These are phyloP conservation scores for Cryptosula pallasiana DNA, from an alignment of 2,888 invertebrate species.

Conservation along the genomic window DNA sequence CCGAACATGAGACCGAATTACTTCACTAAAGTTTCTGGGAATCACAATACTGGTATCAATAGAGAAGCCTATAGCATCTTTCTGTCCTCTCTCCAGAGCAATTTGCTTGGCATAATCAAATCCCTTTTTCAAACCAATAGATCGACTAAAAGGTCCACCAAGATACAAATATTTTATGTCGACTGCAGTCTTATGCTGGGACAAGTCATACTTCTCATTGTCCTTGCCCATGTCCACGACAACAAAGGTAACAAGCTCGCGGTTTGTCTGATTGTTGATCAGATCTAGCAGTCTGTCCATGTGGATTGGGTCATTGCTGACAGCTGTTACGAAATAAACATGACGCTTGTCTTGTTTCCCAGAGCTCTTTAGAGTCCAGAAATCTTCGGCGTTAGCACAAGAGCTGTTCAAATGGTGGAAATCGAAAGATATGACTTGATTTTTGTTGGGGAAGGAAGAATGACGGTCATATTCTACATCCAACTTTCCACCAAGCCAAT, in stretches of 20 bases:
- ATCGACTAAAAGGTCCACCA: slow-evolving; percentile 17
- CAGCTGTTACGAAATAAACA: slow-evolving; percentile 12
- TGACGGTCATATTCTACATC: slow-evolving; percentile 12
- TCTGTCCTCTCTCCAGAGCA: background rate
- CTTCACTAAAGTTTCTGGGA: slow-evolving; percentile 16
- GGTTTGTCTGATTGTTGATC: slow-evolving; percentile 15
- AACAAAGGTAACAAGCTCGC: slow-evolving; percentile 12
- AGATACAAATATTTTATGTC: slow-evolving; percentile 11
- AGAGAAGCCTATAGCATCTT: slow-evolving; percentile 16
- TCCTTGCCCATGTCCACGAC: slow-evolving; percentile 18
- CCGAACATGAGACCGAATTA: slow-evolving; percentile 4
- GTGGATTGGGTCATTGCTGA: slow-evolving; percentile 7
- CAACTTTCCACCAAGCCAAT: slow-evolving; percentile 10
- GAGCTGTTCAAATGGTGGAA: slow-evolving; percentile 17
- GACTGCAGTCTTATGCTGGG: background rate
- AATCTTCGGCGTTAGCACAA: slow-evolving; percentile 1
- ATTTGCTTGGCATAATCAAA: slow-evolving; percentile 19
- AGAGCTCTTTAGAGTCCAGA: background rate
- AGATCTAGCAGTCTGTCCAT: background rate
- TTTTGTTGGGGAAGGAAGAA: slow-evolving; percentile 13
- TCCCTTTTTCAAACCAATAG: slow-evolving; percentile 17
- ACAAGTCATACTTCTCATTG: background rate
- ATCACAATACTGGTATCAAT: slow-evolving; percentile 20
- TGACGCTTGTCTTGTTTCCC: slow-evolving; percentile 18
- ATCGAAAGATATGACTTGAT: slow-evolving; percentile 4